phyloP scores from a whole-genome alignment of 2,888 invertebrate genomes.

The Aspidiotus destructor region DNA sequence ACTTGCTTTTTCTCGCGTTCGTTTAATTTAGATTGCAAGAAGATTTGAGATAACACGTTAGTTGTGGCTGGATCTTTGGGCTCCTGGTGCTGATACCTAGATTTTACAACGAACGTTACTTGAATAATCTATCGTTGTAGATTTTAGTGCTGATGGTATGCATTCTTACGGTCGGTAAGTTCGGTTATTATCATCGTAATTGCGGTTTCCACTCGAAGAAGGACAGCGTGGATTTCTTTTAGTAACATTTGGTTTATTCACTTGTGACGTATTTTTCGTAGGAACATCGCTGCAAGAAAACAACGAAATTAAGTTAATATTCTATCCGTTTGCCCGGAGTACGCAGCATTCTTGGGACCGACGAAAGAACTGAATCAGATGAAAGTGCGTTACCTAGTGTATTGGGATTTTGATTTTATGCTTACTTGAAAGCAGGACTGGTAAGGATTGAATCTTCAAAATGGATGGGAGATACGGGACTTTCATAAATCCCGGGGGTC shows the following conservation, averaged over 20 bases:
- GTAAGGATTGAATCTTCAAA: background rate
- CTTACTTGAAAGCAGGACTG: constrained; percentile 14
- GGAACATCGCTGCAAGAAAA: background rate
- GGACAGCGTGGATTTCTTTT: background rate
- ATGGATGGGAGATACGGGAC: constrained; percentile 48
- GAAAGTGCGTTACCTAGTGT: no score
- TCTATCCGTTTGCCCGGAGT: no score
- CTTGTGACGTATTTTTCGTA: background rate
- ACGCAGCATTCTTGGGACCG: no score
- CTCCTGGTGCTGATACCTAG: background rate
- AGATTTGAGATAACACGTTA: constrained; percentile 18
- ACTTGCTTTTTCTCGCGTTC: constrained; percentile 80
- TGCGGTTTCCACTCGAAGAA: constrained; percentile 44
- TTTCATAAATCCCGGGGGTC: constrained; percentile 41
- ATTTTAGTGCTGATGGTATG: background rate
- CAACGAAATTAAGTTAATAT: no score
- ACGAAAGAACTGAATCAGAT: no score
- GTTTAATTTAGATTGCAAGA: constrained; percentile 49
- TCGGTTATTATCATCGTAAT: constrained; percentile 76
- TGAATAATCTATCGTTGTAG: no score
- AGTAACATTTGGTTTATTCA: constrained; percentile 6
- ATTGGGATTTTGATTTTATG: background rate
- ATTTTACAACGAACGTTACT: no score
- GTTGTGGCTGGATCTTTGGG: constrained; percentile 11
- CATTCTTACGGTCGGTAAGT: constrained; percentile 71